Percentiles rank a stretch among this genome's conserved stretches.
Evolutionary conservation across 2,797 vertebrate genomes (phyloP).

Genomic region (Girardinus metallicus): DNA sequence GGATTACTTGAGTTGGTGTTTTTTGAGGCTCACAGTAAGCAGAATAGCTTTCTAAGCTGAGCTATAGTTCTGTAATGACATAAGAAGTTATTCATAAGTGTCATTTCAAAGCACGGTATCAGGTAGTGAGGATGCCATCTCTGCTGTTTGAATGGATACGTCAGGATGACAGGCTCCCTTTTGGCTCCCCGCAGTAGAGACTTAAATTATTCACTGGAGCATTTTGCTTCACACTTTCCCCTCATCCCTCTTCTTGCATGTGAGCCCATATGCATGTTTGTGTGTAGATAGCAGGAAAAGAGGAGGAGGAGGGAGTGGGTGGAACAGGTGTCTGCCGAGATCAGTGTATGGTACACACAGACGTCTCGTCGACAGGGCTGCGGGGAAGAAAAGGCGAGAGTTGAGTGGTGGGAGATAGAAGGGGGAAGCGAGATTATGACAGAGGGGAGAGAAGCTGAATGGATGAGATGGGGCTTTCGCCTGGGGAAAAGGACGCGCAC

Average conservation of each 20-base stretch:
- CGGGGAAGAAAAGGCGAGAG: conserved; percentile 53
- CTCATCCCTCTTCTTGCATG: conserved; percentile 35
- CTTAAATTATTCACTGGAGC: conserved; percentile 82
- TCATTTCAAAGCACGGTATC: conserved; percentile 45
- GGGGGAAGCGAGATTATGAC: conserved; percentile 28
- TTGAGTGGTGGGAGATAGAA: conserved; percentile 6
- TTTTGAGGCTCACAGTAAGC: not conserved
- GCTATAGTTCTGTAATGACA: conserved; percentile 30
- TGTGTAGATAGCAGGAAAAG: conserved; percentile 11
- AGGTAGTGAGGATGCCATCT: conserved; percentile 62
- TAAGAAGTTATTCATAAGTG: conserved; percentile 57
- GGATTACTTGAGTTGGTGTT: not conserved
- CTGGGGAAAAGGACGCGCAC: conserved; percentile 49
- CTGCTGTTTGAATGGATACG: conserved; percentile 61
- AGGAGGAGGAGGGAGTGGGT: conserved; percentile 35
- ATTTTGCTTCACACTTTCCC: conserved; percentile 73
- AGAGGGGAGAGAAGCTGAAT: conserved; percentile 43
- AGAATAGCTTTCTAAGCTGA: not conserved
- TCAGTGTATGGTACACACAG: conserved; percentile 72
- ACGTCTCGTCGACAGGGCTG: conserved; percentile 67
- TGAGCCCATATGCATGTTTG: conserved; percentile 14
- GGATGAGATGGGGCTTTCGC: conserved; percentile 59
- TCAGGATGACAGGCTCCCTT: conserved; percentile 75
- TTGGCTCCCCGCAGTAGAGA: conserved; percentile 72
- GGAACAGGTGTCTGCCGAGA: conserved; percentile 80